Base-by-base conservation (phyloP, 2,888 invertebrate species). In the Neoaliturus tenellus region DNA sequence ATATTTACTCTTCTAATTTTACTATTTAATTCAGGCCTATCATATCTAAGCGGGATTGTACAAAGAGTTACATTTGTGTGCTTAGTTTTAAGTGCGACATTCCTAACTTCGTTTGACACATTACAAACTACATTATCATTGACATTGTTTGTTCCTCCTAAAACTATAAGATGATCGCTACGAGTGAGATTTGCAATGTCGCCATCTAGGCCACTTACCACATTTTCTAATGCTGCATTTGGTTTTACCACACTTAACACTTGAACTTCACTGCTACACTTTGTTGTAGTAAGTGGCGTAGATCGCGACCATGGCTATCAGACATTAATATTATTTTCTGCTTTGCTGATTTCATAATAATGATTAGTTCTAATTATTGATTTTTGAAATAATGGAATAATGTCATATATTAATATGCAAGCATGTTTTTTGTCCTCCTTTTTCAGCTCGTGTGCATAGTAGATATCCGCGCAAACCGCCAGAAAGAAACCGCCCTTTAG, bases 141-240 rank as follows among this genome's bases (percentile, higher is more conserved):
- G 4, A 51, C 14, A 14, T 51, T 51, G 10, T 51, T 51, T 23
- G 20, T 23, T 2, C 51, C 67, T 8, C 67, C 67, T 31, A 67
- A 17, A 5, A 35, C 31, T 4, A 67, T 17, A 4, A 67, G 67
- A 67, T 67, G 67, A 31, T 67, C n/a, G n/a, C n/a, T n/a, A n/a
- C 33, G 4, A 67, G 31, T 33, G 1, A 31, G 33, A 2, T 23
- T 67, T 14, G 67, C 28, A n/a, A 31, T 31, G 28, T 67, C 67
- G 67, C 33, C 2, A 6, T 67, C 67, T 31, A 67, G 8, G 31
- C 23, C 67, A 67, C 67, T 67, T 35, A 33, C 8, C n/a, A 67
- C 67, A 67, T 31, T 67, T 67, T 67, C 67, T 14, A 67, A n/a
- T 2, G 67, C 14, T 10, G 67, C 67, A n/a, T 67, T 67, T 23